Percentiles rank a stretch among this genome's conserved stretches.
These are phyloP conservation scores for Gobio occitaniae DNA, from an alignment of 2,797 vertebrate species.

Conservation along the genomic window DNA sequence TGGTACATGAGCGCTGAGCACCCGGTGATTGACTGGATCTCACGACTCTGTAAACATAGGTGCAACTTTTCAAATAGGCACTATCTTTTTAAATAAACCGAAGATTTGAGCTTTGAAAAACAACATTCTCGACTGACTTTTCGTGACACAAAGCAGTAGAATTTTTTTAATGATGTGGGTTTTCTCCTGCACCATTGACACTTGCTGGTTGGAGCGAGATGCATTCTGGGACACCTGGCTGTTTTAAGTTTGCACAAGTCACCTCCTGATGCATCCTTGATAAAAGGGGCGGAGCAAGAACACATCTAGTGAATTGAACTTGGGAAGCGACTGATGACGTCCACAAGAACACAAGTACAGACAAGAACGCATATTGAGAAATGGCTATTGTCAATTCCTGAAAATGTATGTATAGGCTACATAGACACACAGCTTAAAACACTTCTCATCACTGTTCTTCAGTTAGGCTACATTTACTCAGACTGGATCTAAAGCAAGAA, in stretches of 20 bases:
- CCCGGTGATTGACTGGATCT: background rate
- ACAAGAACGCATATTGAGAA: background rate
- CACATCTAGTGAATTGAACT: background rate
- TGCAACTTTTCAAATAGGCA: background rate
- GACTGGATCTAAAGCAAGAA: slow-evolving; percentile 37
- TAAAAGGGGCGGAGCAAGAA: no score
- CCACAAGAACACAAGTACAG: background rate
- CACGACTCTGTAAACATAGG: background rate
- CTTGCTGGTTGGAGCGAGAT: no score
- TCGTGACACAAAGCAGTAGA: no score
- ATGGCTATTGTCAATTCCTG: slow-evolving; percentile 17
- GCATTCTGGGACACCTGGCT: no score
- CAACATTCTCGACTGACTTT: no score
- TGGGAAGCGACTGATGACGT: background rate
- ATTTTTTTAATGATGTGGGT: no score
- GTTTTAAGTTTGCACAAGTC: no score
- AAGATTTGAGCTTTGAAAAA: background rate
- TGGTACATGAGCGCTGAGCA: background rate
- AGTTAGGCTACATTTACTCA: slow-evolving; percentile 31
- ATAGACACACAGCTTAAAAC: slow-evolving; percentile 45
- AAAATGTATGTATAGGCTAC: background rate
- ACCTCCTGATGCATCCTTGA: no score
- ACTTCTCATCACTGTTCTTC: slow-evolving; percentile 49
- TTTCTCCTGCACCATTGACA: no score
- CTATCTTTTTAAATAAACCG: background rate